phyloP scores from a whole-genome alignment of 2,797 vertebrate genomes.

The Myotis pilosus region DNA sequence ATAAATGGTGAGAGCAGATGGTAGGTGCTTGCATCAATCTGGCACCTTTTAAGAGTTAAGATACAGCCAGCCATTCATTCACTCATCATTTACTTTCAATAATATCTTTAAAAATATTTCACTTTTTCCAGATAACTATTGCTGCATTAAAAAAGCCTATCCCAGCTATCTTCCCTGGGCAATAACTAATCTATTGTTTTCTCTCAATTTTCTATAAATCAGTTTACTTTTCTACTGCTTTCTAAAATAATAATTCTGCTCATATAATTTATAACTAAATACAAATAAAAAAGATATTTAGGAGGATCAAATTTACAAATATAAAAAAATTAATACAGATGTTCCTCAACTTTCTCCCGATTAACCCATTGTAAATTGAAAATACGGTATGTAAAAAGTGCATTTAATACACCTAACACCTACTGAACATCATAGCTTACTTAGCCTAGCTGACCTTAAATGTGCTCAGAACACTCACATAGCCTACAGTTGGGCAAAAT shows the following conservation, averaged over 20 bases:
- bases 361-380: background rate
- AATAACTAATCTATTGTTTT: background rate
- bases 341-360: background rate
- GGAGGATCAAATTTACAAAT: background rate
- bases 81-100: background rate
- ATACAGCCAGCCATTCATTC: background rate
- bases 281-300: constrained; percentile 5
- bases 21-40: accelerated
- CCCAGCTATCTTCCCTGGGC: background rate
- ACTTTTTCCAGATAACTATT: background rate
- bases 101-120: background rate
- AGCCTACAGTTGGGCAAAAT: background rate
- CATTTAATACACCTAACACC: background rate
- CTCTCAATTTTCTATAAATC: background rate
- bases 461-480: background rate
- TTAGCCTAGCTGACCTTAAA: background rate
- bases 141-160: background rate
- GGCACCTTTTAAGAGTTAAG: background rate
- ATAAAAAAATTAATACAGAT: background rate
- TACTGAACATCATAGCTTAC: background rate
- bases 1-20: background rate
- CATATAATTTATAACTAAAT: background rate
- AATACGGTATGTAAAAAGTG: background rate
- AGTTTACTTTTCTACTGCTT: background rate
- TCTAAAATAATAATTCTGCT: background rate